These are phyloP conservation scores for Eupithecia exiguata DNA, from an alignment of 2,888 invertebrate species.

Conservation along the genomic window DNA sequence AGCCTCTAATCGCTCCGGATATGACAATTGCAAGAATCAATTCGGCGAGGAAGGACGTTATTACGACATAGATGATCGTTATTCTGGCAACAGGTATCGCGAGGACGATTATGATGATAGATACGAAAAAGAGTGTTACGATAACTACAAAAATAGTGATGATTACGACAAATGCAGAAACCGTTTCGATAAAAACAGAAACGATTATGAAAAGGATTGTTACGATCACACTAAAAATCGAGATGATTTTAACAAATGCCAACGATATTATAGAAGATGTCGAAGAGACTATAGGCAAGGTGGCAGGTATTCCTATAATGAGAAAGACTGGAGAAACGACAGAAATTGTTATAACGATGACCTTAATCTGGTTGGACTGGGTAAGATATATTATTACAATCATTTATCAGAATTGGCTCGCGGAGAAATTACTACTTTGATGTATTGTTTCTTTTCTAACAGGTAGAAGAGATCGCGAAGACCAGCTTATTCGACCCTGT, in stretches of 20 bases:
- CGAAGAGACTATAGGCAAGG: not conserved
- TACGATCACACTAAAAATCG: constrained; percentile 22
- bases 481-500: constrained; percentile 45
- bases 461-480: constrained; percentile 34
- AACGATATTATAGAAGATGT: constrained; percentile 24
- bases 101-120: not conserved
- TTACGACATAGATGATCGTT: constrained; percentile 25
- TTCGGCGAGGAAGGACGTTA: constrained; percentile 27
- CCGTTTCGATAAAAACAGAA: constrained; percentile 3
- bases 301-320: constrained; percentile 18
- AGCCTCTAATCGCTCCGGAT: constrained; percentile 14
- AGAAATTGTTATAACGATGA: constrained; percentile 18
- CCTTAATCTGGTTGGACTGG: constrained; percentile 28
- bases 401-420: not conserved
- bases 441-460: not conserved
- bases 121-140: not conserved
- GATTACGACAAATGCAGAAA: constrained; percentile 7
- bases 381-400: constrained; percentile 24
- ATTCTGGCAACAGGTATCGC: constrained; percentile 6
- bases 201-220: constrained; percentile 23
- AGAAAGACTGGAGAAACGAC: constrained; percentile 24
- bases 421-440: not conserved
- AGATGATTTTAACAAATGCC: constrained; percentile 21
- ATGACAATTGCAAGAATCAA: constrained; percentile 25
- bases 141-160: constrained; percentile 11